Evolutionary conservation across 2,888 invertebrate genomes (phyloP), one percentile per base, ranked within the genome.

Genomic region (Brenthis hecate): DNA sequence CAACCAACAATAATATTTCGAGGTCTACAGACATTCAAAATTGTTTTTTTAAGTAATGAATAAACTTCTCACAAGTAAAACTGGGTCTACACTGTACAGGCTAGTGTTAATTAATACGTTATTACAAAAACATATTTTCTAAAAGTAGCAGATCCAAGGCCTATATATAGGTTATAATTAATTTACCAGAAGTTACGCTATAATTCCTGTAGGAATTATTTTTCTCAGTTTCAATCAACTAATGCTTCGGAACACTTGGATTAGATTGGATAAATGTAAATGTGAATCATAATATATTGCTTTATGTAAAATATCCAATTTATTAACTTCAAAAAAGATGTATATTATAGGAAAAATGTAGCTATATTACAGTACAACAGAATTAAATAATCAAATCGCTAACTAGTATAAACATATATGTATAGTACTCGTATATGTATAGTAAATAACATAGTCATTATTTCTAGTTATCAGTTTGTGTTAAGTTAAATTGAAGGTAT

Each of bases 171-270:
- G 14, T 23, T 23, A 5, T 60, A 50, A 48, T n/a, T 50, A 60
- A 50, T 60, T 19, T 58, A 58, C 58, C 23, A 19, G 8, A 23
- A 19, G 47, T 23, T 47, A 48, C 14, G 23, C 14, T 13, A 47
- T 47, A 47, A 57, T 57, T 47, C 47, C 47, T 14, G 57, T 19
- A 23, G 19, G 23, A 57, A 47, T 47, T 58, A 23, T n/a, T 23
- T 58, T 58, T 23, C 23, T 48, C 23, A 23, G 13, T 48, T 57
- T 6, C 58, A 58, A 58, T 50, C 28, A 28, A 48, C n/a, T 60
- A 50, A 60, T 60, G 28, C n/a, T 28, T 47, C 58, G 16, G 13
- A 58, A 28, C 48, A 58, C 58, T 58, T n/a, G 11, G 6, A 23
- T 48, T 28, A 48, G 58, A 58, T 58, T 58, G 16, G 1, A 47